These are phyloP conservation scores for Pedionomus torquatus DNA, from an alignment of 2,113 vertebrate genomes.

Conservation along the genomic window DNA sequence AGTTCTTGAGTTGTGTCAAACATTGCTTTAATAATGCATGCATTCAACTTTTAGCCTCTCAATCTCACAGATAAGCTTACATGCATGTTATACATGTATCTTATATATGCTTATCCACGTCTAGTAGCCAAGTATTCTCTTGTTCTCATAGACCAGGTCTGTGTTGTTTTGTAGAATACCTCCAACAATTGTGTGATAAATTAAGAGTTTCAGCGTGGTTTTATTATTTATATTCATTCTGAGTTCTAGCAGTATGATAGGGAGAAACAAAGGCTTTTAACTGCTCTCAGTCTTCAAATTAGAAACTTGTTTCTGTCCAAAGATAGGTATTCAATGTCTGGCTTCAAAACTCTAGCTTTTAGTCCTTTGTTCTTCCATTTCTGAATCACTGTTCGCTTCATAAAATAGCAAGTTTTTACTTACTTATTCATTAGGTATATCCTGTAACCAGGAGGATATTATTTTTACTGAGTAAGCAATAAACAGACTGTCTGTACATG, in stretches of 20 bases:
- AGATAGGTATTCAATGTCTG: background rate
- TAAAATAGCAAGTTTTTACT: background rate
- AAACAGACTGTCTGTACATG: background rate
- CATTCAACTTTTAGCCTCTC: background rate
- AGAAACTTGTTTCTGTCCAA: background rate
- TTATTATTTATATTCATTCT: background rate
- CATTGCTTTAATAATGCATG: background rate
- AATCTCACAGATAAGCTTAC: background rate
- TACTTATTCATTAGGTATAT: background rate
- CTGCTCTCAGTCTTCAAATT: background rate
- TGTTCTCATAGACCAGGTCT: background rate
- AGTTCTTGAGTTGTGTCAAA: background rate
- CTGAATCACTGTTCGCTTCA: background rate
- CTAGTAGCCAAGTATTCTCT: background rate
- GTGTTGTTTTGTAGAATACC: background rate
- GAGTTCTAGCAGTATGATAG: background rate
- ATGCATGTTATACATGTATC: background rate
- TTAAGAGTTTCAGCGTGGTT: background rate
- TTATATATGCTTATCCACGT: background rate
- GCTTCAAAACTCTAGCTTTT: background rate
- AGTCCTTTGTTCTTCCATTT: background rate
- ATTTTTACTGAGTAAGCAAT: background rate
- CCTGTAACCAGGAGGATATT: background rate
- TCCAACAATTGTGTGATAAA: background rate
- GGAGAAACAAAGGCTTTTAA: background rate